phyloP scores from a whole-genome alignment of 2,888 invertebrate species.

The Didymodactylos carnosus region DNA sequence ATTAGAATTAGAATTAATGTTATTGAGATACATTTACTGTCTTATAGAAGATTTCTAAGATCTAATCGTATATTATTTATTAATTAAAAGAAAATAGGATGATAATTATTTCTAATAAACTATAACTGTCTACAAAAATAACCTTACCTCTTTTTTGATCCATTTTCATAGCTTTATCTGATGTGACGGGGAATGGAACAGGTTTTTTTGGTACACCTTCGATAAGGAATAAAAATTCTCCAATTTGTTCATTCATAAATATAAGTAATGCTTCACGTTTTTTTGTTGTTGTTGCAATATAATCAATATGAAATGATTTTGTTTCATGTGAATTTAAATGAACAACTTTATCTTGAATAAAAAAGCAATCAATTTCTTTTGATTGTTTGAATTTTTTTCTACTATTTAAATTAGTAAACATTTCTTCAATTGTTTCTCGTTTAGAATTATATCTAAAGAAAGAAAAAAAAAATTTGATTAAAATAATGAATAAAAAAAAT shows the following conservation, averaged over 20 bases:
- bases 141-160: neutral
- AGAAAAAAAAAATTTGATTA: neutral
- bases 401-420: neutral
- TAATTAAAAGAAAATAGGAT: no score
- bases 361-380: neutral
- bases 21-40: no score
- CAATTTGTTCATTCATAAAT: constrained; percentile 27
- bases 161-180: neutral
- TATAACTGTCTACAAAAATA: neutral
- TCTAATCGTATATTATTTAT: no score
- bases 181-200: constrained; percentile 10
- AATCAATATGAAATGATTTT: neutral
- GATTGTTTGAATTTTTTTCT: neutral
- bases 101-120: no score
- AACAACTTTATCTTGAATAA: neutral
- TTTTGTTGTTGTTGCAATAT: neutral
- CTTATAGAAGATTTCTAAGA: no score
- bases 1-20: no score
- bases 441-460: neutral
- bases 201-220: constrained; percentile 27
- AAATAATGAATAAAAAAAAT: no score
- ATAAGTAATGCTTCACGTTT: constrained; percentile 19
- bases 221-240: constrained; percentile 32
- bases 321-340: neutral
- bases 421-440: neutral